Evolutionary conservation across 2,113 vertebrate genomes (phyloP), one percentile per base, ranked within the genome.

Genomic region (Vidua macroura): DNA sequence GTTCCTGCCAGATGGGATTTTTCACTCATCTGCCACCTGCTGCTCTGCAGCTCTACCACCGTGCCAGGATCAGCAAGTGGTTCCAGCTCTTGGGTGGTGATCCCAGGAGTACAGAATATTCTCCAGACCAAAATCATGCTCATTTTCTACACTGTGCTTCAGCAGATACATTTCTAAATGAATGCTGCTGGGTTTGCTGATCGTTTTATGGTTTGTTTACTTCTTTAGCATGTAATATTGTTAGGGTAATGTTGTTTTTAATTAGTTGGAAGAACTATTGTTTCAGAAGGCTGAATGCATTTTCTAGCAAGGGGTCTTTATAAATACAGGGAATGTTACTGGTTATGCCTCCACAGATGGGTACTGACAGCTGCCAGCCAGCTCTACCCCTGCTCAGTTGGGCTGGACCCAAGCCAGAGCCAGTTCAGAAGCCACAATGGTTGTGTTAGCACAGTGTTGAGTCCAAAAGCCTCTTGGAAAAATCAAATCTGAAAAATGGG

Each of bases 171-270:
- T 43, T 93, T 92, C 76, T 78, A 95, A 96, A 86, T 55, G 33
- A 78, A 88, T n/a, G 88, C 92, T 83, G 73, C 91, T 94, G 91
- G 75, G 86, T 88, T 92, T 92, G 86, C 56, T 92, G 90, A 94
- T 94, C 2, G 3, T 74, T 96, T 96, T 95, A 95, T 81, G 92
- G 94, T 90, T 96, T 95, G 90, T 96, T 96, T 96, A 75, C 72
- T 88, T 88, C 86, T 96, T 58, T 44, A 86, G 79, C 59, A 81
- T 88, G 94, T 83, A 93, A 92, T 90, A 92, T 52, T 74, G 64
- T 70, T 70, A 63, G 79, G 60, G 52, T 70, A 86, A 80, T 63
- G 72, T 89, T 94, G 82, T 17, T 95, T 96, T 70, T 95, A 90
- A 96, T 96, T 94, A 96, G 83, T 48, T 83, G 68, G 90, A 93